Conservation (phyloP, 2,888 invertebrate species). For the Antitype chi region DNA sequence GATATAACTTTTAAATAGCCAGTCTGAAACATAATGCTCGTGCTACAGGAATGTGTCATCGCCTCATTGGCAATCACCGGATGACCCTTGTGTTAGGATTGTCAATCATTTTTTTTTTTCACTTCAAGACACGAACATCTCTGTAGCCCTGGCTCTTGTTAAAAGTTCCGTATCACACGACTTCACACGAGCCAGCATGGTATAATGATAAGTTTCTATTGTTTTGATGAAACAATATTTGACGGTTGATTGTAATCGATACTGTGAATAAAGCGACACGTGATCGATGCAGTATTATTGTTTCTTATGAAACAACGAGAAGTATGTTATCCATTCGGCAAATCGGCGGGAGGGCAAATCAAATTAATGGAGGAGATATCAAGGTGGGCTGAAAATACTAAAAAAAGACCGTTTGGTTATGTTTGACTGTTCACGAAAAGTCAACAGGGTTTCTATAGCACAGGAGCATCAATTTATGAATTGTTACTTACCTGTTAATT, state of each 20-base stretch:
- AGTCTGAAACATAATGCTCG: background rate
- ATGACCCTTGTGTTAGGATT: background rate
- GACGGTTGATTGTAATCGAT: conserved; percentile 18
- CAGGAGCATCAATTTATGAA: background rate
- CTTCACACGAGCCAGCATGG: too few relatives aligned
- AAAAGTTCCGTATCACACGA: too few relatives aligned
- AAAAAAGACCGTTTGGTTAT: background rate
- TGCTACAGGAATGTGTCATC: background rate
- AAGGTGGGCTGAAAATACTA: conserved; percentile 6
- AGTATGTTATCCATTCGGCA: background rate
- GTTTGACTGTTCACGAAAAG: background rate
- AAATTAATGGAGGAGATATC: background rate
- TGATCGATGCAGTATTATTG: conserved; percentile 21
- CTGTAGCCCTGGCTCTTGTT: too few relatives aligned
- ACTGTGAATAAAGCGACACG: conserved; percentile 19
- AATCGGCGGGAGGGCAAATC: background rate
- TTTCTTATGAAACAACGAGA: conserved; percentile 8
- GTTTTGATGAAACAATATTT: conserved; percentile 18
- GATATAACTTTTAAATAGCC: background rate
- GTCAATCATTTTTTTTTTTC: too few relatives aligned
- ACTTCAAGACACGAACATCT: too few relatives aligned
- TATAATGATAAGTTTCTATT: conserved; percentile 12
- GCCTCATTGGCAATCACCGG: background rate
- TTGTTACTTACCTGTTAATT: too few relatives aligned
- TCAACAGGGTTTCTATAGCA: background rate